phyloP scores from a whole-genome alignment of 2,888 invertebrate species.

The Spilarctia lutea region DNA sequence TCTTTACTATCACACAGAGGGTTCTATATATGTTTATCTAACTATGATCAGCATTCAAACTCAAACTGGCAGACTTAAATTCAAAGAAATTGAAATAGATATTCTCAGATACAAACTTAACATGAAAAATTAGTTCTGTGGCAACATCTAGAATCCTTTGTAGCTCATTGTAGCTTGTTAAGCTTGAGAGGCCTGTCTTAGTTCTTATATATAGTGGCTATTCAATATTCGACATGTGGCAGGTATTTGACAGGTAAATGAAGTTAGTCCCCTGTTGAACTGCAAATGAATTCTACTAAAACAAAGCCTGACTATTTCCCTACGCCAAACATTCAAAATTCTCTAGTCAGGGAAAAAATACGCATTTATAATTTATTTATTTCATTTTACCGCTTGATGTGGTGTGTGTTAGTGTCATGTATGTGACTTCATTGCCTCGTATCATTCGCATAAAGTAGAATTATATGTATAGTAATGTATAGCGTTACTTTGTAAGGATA shows the following conservation, averaged over 20 bases:
- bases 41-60: neutral
- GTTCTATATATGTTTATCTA: neutral
- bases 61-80: neutral
- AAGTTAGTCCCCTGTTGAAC: neutral
- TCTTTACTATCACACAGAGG: neutral
- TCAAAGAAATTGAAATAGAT: neutral
- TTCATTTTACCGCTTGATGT: constrained; percentile 26
- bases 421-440: constrained; percentile 55
- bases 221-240: constrained; percentile 5
- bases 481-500: constrained; percentile 68
- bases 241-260: neutral
- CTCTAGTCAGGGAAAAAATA: constrained; percentile 77
- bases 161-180: constrained; percentile 11
- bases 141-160: constrained; percentile 10
- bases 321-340: constrained; percentile 67
- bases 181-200: constrained; percentile 22
- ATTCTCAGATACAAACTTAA: neutral
- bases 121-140: constrained; percentile 20
- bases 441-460: constrained; percentile 79
- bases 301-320: constrained; percentile 49
- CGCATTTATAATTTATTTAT: constrained; percentile 84
- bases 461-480: constrained; percentile 69
- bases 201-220: constrained; percentile 13
- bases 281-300: constrained; percentile 4
- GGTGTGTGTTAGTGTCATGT: constrained; percentile 11